A percentile compares a stretch with the other conserved stretches of the same genome.
These are phyloP conservation scores for Spodoptera littoralis DNA, from an alignment of 2,888 invertebrate species.

Conservation along the genomic window DNA sequence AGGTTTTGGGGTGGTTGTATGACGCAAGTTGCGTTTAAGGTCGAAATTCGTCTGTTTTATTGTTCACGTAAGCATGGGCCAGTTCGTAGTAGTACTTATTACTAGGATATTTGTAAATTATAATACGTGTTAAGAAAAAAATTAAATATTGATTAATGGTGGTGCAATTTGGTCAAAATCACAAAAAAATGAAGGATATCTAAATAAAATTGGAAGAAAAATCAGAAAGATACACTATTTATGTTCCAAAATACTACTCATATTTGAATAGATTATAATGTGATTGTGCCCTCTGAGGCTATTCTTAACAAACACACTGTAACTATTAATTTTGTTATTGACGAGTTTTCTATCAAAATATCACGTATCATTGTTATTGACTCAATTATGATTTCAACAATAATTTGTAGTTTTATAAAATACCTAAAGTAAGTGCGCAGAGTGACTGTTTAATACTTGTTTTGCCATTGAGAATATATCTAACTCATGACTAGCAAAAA, in stretches of 20 bases:
- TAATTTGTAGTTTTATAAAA: background rate
- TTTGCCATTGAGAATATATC: no score
- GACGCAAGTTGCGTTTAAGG: slow-evolving; percentile 53
- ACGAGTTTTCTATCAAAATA: slow-evolving; percentile 19
- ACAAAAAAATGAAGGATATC: background rate
- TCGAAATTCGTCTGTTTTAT: slow-evolving; percentile 36
- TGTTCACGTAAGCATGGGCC: background rate
- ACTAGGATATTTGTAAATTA: no score
- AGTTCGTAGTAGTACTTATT: background rate
- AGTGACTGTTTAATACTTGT: background rate
- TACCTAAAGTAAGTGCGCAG: no score
- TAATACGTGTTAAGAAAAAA: slow-evolving; percentile 10
- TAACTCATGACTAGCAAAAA: no score
- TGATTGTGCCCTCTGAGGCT: no score
- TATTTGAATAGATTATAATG: no score
- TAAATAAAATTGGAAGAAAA: no score
- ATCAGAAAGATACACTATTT: no score
- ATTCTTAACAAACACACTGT: slow-evolving; percentile 6
- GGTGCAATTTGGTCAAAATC: background rate
- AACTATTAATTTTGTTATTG: slow-evolving; percentile 13
- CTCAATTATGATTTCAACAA: no score
- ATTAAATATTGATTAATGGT: background rate
- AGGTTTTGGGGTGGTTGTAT: slow-evolving; percentile 53
- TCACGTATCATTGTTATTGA: background rate
- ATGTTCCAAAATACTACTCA: no score